phyloP scores from a whole-genome alignment of 1,140 invertebrate genomes.

The Mamestra configurata region DNA sequence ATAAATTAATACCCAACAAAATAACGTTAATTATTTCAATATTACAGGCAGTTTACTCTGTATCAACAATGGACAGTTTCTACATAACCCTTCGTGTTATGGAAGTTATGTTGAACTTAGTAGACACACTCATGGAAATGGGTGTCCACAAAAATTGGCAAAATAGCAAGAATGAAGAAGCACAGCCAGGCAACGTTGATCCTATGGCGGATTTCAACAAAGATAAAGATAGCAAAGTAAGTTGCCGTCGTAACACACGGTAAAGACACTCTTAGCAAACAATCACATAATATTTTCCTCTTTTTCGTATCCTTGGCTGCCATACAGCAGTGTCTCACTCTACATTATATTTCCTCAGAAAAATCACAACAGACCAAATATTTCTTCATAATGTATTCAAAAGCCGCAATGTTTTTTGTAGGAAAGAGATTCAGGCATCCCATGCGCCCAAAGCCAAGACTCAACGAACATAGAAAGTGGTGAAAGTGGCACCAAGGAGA shows the following conservation, averaged over 20 bases:
- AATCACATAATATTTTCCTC: too few species aligned
- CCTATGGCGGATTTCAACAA: conserved; percentile 75
- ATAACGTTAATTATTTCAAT: too few species aligned
- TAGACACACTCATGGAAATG: conserved; percentile 96
- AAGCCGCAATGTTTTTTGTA: conserved; percentile 55
- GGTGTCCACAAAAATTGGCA: conserved; percentile 92
- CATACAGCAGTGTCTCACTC: too few species aligned
- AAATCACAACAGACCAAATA: too few species aligned
- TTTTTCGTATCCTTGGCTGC: neutral
- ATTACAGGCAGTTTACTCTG: conserved; percentile 94
- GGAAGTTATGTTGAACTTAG: conserved; percentile 96
- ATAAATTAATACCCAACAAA: too few species aligned
- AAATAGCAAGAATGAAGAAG: conserved; percentile 69
- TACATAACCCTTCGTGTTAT: conserved; percentile 95
- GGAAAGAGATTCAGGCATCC: conserved; percentile 83
- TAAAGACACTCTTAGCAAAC: too few species aligned
- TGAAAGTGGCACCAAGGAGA: conserved; percentile 82
- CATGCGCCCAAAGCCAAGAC: conserved; percentile 86
- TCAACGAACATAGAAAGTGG: conserved; percentile 87
- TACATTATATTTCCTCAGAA: too few species aligned
- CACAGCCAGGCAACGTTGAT: conserved; percentile 68
- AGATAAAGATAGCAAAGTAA: conserved; percentile 80
- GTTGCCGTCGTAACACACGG: too few species aligned
- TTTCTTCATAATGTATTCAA: too few species aligned
- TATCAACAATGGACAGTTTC: conserved; percentile 92